These are phyloP conservation scores for Falco cherrug DNA, from an alignment of 2,797 vertebrate species.

Conservation along the genomic window DNA sequence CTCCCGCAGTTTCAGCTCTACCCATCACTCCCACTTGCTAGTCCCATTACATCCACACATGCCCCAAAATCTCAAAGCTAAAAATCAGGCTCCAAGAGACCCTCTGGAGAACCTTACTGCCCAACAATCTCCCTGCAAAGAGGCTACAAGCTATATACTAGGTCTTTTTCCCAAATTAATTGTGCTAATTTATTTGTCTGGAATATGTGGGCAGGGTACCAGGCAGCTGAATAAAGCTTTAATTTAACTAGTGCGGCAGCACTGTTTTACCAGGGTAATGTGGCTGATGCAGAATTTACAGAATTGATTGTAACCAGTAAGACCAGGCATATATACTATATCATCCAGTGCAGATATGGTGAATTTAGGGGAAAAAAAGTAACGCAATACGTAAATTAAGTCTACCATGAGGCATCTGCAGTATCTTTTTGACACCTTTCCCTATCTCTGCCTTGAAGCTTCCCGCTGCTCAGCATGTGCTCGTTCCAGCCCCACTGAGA, in stretches of 20 bases:
- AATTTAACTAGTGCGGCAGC: background rate
- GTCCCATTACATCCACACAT: background rate
- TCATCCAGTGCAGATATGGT: background rate
- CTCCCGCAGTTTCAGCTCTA: background rate
- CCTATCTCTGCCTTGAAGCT: background rate
- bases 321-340: accelerated
- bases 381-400: background rate
- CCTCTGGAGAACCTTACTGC: background rate
- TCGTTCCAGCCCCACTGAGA: background rate
- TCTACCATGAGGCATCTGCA: background rate
- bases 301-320: background rate
- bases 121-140: background rate
- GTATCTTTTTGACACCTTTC: background rate
- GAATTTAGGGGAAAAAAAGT: background rate
- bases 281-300: background rate
- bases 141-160: background rate
- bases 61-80: background rate
- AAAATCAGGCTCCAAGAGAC: background rate
- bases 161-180: background rate
- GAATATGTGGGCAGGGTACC: background rate
- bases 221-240: background rate
- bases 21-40: background rate
- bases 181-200: background rate
- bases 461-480: background rate
- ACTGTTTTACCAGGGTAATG: background rate